These are phyloP conservation scores for Pygoscelis antarcticus DNA, from an alignment of 2,113 vertebrate species.

Conservation along the genomic window DNA sequence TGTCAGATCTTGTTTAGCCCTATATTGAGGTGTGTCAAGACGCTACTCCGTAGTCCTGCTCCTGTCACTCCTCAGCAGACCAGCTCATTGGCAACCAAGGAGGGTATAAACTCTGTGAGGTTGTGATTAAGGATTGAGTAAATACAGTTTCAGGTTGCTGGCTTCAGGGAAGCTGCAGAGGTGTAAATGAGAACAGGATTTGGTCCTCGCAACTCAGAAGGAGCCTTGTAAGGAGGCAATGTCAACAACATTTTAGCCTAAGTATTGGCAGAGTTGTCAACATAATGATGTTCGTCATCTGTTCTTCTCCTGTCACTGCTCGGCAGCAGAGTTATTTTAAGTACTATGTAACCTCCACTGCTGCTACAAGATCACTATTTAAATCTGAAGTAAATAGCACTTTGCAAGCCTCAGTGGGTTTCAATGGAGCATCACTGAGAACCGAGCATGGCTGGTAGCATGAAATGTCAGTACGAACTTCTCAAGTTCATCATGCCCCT, in stretches of 20 bases:
- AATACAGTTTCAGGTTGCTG: neutral
- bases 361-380: neutral
- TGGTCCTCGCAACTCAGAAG: neutral
- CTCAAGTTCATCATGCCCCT: neutral
- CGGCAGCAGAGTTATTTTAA: neutral
- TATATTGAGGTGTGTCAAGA: neutral
- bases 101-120: neutral
- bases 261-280: conserved; percentile 29
- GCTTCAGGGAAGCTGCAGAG: neutral
- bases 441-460: rapidly evolving
- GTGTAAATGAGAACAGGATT: neutral
- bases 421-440: neutral
- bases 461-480: neutral
- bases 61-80: neutral
- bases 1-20: neutral
- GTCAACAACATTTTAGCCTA: neutral
- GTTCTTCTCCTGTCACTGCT: neutral
- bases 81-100: neutral
- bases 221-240: neutral
- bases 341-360: neutral
- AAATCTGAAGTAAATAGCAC: neutral
- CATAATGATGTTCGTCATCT: neutral
- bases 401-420: rapidly evolving
- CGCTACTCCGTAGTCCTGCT: neutral
- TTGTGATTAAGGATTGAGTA: conserved; percentile 27